A percentile compares a stretch with the other conserved stretches of the same genome.
Conservation (phyloP, 2,113 vertebrate species). For the Hydrolagus affinis region DNA sequence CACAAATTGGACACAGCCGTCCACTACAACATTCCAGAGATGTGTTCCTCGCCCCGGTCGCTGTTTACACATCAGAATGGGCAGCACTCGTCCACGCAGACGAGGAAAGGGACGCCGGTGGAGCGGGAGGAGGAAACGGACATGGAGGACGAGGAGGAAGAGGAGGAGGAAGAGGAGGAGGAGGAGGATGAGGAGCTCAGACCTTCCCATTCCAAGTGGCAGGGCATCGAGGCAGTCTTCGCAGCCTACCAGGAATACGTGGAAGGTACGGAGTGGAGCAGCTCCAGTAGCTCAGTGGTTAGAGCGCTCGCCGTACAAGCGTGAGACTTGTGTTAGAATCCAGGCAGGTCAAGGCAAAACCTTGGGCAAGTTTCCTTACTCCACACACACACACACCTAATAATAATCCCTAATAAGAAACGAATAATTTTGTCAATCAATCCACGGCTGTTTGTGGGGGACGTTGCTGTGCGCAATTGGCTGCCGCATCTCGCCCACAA, state of each 20-base stretch:
- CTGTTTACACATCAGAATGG: conserved; percentile 69
- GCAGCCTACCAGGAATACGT: conserved; percentile 95
- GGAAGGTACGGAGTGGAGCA: conserved; percentile 89
- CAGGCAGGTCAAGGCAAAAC: too few species aligned
- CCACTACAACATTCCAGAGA: conserved; percentile 97
- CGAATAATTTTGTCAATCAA: too few species aligned
- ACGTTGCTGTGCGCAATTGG: too few species aligned
- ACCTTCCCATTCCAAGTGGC: conserved; percentile 71
- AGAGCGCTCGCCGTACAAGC: too few species aligned
- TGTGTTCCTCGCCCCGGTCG: conserved; percentile 62
- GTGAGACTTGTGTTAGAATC: too few species aligned
- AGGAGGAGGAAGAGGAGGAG: conserved; percentile 65
- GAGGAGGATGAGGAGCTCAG: conserved; percentile 58
- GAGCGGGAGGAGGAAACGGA: conserved; percentile 63
- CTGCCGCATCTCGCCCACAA: too few species aligned
- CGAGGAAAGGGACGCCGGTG: conserved; percentile 56
- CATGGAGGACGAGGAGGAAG: conserved; percentile 61
- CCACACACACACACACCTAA: too few species aligned
- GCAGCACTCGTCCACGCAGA: conserved; percentile 57
- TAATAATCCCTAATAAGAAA: too few species aligned
- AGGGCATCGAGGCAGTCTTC: conserved; percentile 90
- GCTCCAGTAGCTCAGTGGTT: too few species aligned
- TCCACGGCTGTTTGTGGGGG: too few species aligned
- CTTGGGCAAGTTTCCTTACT: too few species aligned
- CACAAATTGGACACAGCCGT: conserved; percentile 78